Conservation (phyloP, 37 sponge, comb jelly and placozoan species). For the Halichondria panicea region DNA sequence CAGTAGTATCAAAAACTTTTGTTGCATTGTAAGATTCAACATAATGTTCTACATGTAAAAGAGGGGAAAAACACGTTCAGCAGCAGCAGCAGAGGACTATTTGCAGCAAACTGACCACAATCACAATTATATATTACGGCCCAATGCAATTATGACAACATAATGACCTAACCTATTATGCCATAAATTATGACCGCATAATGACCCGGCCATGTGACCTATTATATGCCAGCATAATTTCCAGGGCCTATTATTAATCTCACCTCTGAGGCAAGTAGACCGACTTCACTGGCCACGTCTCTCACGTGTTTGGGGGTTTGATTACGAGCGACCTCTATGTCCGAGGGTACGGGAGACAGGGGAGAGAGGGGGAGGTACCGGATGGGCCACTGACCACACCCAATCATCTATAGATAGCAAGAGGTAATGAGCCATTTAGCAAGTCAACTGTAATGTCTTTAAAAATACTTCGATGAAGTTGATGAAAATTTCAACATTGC, state of each 20-base stretch:
- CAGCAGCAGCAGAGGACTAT: too few species aligned
- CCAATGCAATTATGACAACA: too few species aligned
- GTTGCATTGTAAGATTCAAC: too few species aligned
- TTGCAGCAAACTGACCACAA: too few species aligned
- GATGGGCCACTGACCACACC: constrained; percentile 60
- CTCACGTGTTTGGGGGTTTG: constrained; percentile 85
- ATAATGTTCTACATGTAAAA: too few species aligned
- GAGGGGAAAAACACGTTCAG: too few species aligned
- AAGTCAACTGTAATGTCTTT: too few species aligned
- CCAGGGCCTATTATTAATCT: background rate
- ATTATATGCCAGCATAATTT: background rate
- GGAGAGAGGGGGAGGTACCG: constrained; percentile 72
- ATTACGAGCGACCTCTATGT: constrained; percentile 77
- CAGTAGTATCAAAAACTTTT: too few species aligned
- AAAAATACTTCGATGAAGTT: too few species aligned
- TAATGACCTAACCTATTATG: background rate
- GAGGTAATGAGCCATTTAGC: too few species aligned
- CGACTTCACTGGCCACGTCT: constrained; percentile 84
- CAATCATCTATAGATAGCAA: background rate
- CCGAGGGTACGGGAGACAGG: constrained; percentile 85
- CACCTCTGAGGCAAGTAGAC: constrained; percentile 78
- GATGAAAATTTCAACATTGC: too few species aligned
- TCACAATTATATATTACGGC: too few species aligned
- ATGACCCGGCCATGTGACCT: background rate
- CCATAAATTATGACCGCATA: background rate